Conservation (phyloP, 2,113 vertebrate species). For the Lepus americanus region DNA sequence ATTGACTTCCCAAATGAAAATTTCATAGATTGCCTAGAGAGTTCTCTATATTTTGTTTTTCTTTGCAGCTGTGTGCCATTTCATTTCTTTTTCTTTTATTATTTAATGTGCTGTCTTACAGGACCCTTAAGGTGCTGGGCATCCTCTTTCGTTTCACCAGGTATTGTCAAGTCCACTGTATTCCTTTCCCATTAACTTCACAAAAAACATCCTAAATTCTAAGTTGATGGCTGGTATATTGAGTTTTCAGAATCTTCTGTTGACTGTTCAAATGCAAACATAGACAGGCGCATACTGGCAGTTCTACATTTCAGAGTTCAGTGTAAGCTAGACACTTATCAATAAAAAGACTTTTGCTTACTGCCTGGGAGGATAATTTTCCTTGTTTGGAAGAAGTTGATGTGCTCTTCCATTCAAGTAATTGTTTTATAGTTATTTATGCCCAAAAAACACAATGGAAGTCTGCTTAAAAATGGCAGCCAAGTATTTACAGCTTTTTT, state of each 20-base stretch:
- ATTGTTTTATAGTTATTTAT: neutral
- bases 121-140: neutral
- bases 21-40: neutral
- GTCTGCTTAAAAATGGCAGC: neutral
- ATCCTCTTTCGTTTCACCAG: neutral
- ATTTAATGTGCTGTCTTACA: neutral
- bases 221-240: neutral
- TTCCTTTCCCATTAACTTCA: neutral
- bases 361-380: neutral
- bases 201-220: neutral
- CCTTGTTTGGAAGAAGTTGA: conserved; percentile 9
- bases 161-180: neutral
- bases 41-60: neutral
- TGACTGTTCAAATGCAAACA: neutral
- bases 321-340: neutral
- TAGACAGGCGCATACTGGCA: neutral
- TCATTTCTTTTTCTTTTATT: neutral
- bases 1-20: neutral
- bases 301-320: neutral
- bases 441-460: neutral
- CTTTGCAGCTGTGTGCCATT: neutral
- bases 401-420: neutral
- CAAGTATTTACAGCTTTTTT: neutral
- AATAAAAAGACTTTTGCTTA: neutral
- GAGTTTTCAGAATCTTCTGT: neutral